Conservation (phyloP, 2,113 vertebrate genomes). For the Danionella cerebrum region DNA sequence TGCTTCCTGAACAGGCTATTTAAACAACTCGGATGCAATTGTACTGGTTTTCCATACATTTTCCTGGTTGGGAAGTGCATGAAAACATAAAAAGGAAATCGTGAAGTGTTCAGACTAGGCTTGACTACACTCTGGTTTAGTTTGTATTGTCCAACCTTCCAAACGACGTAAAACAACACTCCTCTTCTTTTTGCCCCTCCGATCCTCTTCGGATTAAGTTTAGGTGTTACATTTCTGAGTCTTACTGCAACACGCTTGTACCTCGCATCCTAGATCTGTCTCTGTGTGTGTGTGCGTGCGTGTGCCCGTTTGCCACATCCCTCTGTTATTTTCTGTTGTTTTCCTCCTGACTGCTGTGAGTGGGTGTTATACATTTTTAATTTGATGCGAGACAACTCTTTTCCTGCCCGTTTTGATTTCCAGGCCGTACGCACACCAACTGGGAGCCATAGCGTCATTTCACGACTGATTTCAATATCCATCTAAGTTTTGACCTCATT, state of each 20-base stretch:
- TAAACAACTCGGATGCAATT: slow-evolving; percentile 44
- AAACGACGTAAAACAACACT: background rate
- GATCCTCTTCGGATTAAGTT: background rate
- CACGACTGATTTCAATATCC: slow-evolving; percentile 56
- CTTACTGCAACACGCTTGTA: slow-evolving; percentile 46
- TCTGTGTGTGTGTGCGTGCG: slow-evolving; percentile 68
- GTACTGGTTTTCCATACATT: slow-evolving; percentile 20
- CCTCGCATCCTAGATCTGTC: slow-evolving; percentile 50
- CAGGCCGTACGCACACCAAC: slow-evolving; percentile 55
- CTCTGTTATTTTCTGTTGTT: slow-evolving; percentile 71
- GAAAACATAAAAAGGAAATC: slow-evolving; percentile 3
- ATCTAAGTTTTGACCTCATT: slow-evolving; percentile 63
- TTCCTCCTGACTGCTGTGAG: slow-evolving; percentile 73
- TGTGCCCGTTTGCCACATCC: slow-evolving; percentile 72
- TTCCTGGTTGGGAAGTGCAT: background rate
- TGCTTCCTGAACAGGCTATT: slow-evolving; percentile 39
- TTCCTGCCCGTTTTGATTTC: slow-evolving; percentile 44
- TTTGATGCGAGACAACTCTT: slow-evolving; percentile 41
- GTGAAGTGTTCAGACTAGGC: slow-evolving; percentile 22
- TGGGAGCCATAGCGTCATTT: slow-evolving; percentile 65
- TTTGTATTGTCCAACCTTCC: background rate
- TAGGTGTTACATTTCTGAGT: background rate
- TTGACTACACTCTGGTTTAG: slow-evolving; percentile 27
- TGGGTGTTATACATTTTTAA: slow-evolving; percentile 57
- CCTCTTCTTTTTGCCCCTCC: background rate